Evolutionary conservation across 2,888 invertebrate species (phyloP).

Genomic region (Cyclophora punctaria): DNA sequence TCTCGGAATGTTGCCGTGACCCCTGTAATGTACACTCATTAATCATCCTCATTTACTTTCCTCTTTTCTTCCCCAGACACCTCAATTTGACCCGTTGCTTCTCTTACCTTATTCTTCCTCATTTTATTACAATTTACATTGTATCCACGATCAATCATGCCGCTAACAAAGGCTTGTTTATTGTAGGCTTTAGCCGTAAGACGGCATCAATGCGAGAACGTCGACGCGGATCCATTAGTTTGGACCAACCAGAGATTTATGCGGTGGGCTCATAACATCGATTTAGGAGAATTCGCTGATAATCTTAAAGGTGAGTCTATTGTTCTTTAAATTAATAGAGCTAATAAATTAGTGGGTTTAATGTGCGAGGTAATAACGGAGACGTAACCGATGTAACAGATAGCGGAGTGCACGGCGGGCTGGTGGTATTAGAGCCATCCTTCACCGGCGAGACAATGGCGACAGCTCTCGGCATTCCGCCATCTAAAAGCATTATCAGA

Average conservation of each 20-base stretch:
- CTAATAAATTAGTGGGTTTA: constrained; percentile 3
- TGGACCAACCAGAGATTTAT: constrained; percentile 97
- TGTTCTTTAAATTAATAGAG: constrained; percentile 3
- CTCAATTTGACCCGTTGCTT: constrained; percentile 33
- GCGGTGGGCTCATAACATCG: constrained; percentile 94
- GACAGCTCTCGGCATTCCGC: constrained; percentile 92
- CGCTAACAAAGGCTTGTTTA: constrained; percentile 34
- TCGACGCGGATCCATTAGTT: constrained; percentile 92
- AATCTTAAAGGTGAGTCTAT: constrained; percentile 85
- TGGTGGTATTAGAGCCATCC: constrained; percentile 94
- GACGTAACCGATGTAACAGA: constrained; percentile 68
- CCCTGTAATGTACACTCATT: constrained; percentile 47
- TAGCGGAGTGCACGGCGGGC: constrained; percentile 95
- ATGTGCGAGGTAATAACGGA: constrained; percentile 1
- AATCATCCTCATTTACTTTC: constrained; percentile 40
- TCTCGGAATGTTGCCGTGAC: constrained; percentile 28
- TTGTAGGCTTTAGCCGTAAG: constrained; percentile 87
- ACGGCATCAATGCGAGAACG: constrained; percentile 90
- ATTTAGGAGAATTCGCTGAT: constrained; percentile 94
- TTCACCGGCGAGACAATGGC: constrained; percentile 97
- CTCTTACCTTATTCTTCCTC: constrained; percentile 27
- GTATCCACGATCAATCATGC: constrained; percentile 29
- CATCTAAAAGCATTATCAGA: constrained; percentile 93
- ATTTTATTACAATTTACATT: constrained; percentile 32
- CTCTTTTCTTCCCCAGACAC: constrained; percentile 15